Conservation (phyloP, 2,888 invertebrate species). For the Aphidius colemani region DNA sequence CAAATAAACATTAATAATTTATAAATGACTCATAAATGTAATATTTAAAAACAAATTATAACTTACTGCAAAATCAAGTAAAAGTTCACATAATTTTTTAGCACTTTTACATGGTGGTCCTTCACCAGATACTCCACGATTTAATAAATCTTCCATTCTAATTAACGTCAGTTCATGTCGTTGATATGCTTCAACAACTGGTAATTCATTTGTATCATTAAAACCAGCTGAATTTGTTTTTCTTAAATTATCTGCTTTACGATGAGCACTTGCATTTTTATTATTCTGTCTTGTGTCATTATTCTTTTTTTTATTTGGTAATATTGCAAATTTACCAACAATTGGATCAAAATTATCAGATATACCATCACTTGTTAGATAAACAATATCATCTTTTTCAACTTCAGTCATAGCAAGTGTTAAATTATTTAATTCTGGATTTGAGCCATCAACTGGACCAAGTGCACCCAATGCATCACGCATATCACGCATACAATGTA, state of each 20-base stretch:
- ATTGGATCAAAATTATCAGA: conserved; percentile 92
- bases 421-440: conserved; percentile 85
- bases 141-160: conserved; percentile 75
- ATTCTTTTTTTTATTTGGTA: conserved; percentile 45
- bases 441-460: conserved; percentile 83
- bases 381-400: conserved; percentile 80
- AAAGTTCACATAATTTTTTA: conserved; percentile 70
- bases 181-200: conserved; percentile 74
- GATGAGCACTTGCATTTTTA: conserved; percentile 42
- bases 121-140: conserved; percentile 69
- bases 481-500: conserved; percentile 82
- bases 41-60: conserved; percentile 13
- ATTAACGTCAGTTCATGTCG: conserved; percentile 76
- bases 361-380: conserved; percentile 87
- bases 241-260: conserved; percentile 45
- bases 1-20: not conserved
- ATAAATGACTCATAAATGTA: conserved; percentile 5
- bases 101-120: conserved; percentile 69
- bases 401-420: conserved; percentile 83
- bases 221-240: conserved; percentile 41
- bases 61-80: conserved; percentile 77
- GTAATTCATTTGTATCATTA: conserved; percentile 62
- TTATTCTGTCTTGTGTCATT: conserved; percentile 35
- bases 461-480: conserved; percentile 86
- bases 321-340: conserved; percentile 81